Percentiles rank a stretch among this genome's conserved stretches.
These are phyloP conservation scores for Lemur catta DNA, from an alignment of 2,797 vertebrate genomes.

Conservation along the genomic window DNA sequence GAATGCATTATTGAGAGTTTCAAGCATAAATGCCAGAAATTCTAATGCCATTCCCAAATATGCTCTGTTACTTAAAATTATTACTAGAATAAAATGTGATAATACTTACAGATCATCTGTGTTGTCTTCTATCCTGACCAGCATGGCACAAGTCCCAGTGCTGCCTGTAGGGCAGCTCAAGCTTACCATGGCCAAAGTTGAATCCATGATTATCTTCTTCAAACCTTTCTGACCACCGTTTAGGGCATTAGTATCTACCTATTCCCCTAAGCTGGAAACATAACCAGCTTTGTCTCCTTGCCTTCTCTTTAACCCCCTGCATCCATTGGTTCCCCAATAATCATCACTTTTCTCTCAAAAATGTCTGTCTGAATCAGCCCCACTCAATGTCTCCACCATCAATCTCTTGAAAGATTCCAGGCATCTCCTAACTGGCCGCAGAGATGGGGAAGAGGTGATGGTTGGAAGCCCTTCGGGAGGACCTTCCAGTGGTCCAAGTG, in stretches of 20 bases:
- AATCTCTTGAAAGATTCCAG: background rate
- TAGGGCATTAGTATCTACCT: background rate
- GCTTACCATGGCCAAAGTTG: accelerated
- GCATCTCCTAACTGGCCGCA: background rate
- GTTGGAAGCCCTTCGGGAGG: background rate
- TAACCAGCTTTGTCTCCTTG: background rate
- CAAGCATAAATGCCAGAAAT: background rate
- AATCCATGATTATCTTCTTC: background rate
- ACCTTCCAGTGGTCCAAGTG: background rate
- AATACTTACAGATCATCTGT: background rate
- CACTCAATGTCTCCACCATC: background rate
- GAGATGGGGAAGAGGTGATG: background rate
- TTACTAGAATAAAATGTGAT: background rate
- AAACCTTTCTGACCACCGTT: background rate
- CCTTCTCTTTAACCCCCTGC: background rate
- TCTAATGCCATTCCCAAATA: background rate
- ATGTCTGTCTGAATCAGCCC: background rate
- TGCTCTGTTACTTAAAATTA: background rate
- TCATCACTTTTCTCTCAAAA: background rate
- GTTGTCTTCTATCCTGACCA: background rate
- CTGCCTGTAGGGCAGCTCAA: background rate
- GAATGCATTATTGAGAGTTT: background rate
- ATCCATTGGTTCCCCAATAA: background rate
- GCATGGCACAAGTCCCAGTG: background rate
- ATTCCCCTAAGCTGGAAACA: background rate